phyloP scores from a whole-genome alignment of 2,113 vertebrate species.

The Zosterops borbonicus region DNA sequence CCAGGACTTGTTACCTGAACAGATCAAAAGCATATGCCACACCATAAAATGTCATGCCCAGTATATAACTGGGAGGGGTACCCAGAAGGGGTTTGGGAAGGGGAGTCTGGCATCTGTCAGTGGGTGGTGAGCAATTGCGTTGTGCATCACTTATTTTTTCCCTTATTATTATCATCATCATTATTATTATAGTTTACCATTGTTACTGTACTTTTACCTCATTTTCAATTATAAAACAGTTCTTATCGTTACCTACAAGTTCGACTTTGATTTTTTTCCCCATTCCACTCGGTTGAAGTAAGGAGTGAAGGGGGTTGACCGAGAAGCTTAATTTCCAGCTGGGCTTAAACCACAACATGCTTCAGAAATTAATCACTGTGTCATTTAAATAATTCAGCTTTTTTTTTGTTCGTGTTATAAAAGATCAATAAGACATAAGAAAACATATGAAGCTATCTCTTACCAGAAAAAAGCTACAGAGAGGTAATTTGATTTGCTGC shows the following conservation, averaged over 20 bases:
- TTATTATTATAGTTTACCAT: neutral
- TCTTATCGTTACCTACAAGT: neutral
- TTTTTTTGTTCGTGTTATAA: neutral
- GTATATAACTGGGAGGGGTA: too few species aligned
- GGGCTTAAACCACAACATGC: neutral
- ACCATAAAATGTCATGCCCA: neutral
- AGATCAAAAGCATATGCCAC: neutral
- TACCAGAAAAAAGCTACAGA: neutral
- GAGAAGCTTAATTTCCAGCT: neutral
- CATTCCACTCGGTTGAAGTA: rapidly evolving
- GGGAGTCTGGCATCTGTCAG: neutral
- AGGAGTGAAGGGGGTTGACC: rapidly evolving
- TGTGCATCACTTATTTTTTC: neutral
- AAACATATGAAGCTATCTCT: neutral
- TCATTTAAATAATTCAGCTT: neutral
- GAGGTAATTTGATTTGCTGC: neutral
- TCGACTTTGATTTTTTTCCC: neutral
- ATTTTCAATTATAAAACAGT: neutral
- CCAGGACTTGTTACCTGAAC: neutral
- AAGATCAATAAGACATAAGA: neutral
- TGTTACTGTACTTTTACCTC: neutral
- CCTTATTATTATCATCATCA: neutral
- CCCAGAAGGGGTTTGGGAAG: neutral
- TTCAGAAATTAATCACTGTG: neutral
- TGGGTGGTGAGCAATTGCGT: neutral